These are phyloP conservation scores for Drosophila pallidifrons DNA, from an alignment of 1,140 invertebrate species.

Conservation along the genomic window DNA sequence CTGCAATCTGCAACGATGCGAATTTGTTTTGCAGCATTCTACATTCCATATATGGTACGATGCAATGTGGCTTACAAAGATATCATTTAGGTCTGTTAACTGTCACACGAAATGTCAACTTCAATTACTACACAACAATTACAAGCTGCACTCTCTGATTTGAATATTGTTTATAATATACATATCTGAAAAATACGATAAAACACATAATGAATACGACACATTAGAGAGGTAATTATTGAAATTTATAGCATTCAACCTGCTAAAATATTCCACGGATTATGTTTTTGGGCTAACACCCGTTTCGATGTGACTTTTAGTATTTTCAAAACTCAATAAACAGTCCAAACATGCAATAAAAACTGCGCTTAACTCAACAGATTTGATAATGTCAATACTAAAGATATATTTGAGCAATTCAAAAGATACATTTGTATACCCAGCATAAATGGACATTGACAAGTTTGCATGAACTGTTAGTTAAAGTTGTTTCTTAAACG, in stretches of 20 bases:
- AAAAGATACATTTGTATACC: conserved; percentile 35
- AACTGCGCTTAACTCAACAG: conserved; percentile 40
- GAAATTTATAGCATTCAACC: neutral
- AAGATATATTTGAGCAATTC: conserved; percentile 40
- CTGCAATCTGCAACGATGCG: conserved; percentile 11
- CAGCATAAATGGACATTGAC: neutral
- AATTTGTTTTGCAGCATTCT: conserved; percentile 13
- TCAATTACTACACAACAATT: conserved; percentile 1
- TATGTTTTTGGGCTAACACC: conserved; percentile 13
- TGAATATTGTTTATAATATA: neutral
- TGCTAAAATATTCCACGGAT: conserved; percentile 8
- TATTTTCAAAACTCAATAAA: conserved; percentile 34
- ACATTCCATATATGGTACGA: neutral
- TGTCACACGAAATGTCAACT: conserved; percentile 41
- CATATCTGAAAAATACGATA: too few species aligned
- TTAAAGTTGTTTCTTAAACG: neutral
- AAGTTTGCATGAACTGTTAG: neutral
- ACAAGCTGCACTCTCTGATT: neutral
- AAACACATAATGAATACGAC: too few species aligned
- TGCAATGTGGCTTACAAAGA: conserved; percentile 4
- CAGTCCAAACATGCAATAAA: conserved; percentile 39
- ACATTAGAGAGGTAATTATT: too few species aligned
- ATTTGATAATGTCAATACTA: conserved; percentile 49
- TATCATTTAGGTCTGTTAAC: conserved; percentile 30
- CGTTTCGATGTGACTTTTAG: conserved; percentile 24